phyloP scores from a whole-genome alignment of 1,140 invertebrate genomes.

The Diorhabda sublineata region DNA sequence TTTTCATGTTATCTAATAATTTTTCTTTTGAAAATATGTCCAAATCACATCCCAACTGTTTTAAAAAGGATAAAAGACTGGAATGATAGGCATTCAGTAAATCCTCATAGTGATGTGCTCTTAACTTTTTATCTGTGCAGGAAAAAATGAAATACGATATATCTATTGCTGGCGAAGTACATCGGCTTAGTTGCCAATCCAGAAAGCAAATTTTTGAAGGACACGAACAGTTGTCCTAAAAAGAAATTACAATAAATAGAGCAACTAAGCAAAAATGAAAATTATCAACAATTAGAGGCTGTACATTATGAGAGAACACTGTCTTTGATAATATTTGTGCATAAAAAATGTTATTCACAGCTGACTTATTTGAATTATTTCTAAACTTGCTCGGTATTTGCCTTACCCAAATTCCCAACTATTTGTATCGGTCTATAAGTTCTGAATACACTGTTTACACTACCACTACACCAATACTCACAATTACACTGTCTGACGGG shows the following conservation, averaged over 20 bases:
- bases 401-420: too few species aligned
- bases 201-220: conserved; percentile 5
- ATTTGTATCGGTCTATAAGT: too few species aligned
- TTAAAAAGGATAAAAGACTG: not conserved
- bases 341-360: too few species aligned
- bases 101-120: not conserved
- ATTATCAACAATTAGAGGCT: too few species aligned
- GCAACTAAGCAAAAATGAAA: too few species aligned
- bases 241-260: not conserved
- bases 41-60: not conserved
- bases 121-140: not conserved
- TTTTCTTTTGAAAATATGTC: not conserved
- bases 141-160: conserved; percentile 5
- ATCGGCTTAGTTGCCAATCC: conserved; percentile 11
- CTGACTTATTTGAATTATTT: too few species aligned
- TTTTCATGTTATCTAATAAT: not conserved
- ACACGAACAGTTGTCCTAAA: not conserved
- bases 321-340: too few species aligned
- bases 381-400: too few species aligned
- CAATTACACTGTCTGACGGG: too few species aligned
- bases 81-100: not conserved
- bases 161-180: conserved; percentile 3
- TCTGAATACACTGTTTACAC: too few species aligned
- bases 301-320: too few species aligned
- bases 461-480: too few species aligned